Conservation (phyloP, 2,797 vertebrate species). For the Alca torda region DNA sequence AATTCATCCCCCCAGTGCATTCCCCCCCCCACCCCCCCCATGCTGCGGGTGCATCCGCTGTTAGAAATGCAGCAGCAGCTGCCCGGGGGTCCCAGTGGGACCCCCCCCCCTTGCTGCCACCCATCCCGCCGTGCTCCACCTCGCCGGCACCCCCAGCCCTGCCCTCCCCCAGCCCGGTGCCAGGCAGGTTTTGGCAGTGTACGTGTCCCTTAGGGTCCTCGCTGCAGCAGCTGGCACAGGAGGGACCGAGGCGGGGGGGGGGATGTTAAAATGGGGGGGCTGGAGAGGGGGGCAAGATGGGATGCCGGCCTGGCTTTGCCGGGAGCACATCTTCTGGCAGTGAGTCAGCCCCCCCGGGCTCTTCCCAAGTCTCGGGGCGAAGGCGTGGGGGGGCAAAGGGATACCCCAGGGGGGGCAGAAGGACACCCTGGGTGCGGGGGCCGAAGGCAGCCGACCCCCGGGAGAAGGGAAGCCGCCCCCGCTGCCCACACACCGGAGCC, state of each 20-base stretch:
- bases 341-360: neutral
- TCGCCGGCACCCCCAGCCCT: neutral
- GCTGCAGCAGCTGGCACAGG: neutral
- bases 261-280: neutral
- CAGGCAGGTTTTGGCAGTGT: neutral
- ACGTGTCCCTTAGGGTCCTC: neutral
- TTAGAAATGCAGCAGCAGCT: neutral
- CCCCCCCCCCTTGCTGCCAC: neutral
- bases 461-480: neutral
- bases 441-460: neutral
- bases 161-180: neutral
- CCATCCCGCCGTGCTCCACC: neutral
- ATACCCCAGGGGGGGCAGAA: no score
- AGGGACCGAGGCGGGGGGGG: neutral
- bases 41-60: neutral
- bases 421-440: neutral
- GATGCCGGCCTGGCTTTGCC: neutral
- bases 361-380: neutral
- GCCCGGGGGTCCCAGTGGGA: neutral
- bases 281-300: neutral
- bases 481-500: fast-evolving
- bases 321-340: neutral
- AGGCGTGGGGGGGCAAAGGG: neutral
- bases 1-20: neutral
- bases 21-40: neutral